A percentile compares a stretch with the other conserved stretches of the same genome.
Conservation (phyloP, 1,140 invertebrate genomes). For the Drosophila sp. region DNA sequence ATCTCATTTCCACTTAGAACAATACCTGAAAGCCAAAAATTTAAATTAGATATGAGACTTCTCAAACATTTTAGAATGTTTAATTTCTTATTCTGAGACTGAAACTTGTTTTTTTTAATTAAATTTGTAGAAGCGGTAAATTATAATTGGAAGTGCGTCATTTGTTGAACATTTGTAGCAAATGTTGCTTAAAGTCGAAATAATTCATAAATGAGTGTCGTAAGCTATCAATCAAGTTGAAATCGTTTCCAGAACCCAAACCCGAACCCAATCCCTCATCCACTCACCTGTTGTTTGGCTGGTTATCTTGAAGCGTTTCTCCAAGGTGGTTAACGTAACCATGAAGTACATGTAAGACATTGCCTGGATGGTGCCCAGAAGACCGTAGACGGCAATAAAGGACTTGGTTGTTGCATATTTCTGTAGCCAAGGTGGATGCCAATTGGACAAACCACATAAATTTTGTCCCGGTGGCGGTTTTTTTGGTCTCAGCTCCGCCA, state of each 20-base stretch:
- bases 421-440: constrained; percentile 88
- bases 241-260: constrained; percentile 1
- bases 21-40: constrained; percentile 86
- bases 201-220: constrained; percentile 10
- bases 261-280: too few species aligned
- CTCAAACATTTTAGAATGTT: too few species aligned
- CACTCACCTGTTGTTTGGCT: constrained; percentile 88
- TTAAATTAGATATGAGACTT: too few species aligned
- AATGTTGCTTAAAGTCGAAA: background rate
- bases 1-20: constrained; percentile 90
- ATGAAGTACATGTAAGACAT: constrained; percentile 90
- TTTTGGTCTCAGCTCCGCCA: constrained; percentile 59
- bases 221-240: constrained; percentile 36
- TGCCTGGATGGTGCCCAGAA: constrained; percentile 89
- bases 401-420: constrained; percentile 87
- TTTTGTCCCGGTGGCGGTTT: constrained; percentile 54
- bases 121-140: background rate
- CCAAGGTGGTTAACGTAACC: constrained; percentile 88
- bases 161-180: constrained; percentile 24
- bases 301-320: constrained; percentile 90
- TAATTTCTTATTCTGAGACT: too few species aligned
- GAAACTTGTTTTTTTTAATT: too few species aligned
- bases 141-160: constrained; percentile 4
- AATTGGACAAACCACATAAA: constrained; percentile 87
- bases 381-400: constrained; percentile 88